Percentiles rank a stretch among this genome's conserved stretches.
These are phyloP conservation scores for Hypsibius dujardini DNA, from an alignment of 1,140 invertebrate species.

Conservation along the genomic window DNA sequence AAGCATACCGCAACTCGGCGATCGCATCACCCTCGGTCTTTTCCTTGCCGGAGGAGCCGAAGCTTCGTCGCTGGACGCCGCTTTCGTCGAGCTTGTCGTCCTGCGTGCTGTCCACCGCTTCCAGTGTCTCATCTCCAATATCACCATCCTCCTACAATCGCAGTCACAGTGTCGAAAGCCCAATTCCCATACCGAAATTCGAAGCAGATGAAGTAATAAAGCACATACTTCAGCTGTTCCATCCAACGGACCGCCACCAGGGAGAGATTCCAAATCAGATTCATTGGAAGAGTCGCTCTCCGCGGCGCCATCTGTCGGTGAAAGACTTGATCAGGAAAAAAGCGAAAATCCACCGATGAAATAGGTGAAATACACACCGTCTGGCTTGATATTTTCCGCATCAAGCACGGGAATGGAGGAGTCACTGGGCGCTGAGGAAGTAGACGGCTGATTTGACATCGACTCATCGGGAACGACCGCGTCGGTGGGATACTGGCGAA, in stretches of 20 bases:
- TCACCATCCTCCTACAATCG: background rate
- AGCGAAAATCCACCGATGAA: too few species aligned
- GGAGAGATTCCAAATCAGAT: too few species aligned
- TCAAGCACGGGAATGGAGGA: background rate
- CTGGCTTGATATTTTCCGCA: too few species aligned
- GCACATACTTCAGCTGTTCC: background rate
- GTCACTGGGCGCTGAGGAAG: background rate
- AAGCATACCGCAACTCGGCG: constrained; percentile 9
- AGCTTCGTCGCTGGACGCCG: background rate
- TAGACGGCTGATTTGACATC: background rate
- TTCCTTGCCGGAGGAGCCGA: background rate
- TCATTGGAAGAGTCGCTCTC: too few species aligned
- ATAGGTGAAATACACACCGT: too few species aligned
- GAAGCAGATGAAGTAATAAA: too few species aligned
- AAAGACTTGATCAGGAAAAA: too few species aligned
- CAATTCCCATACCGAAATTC: background rate
- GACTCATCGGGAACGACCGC: background rate
- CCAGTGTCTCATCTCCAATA: background rate
- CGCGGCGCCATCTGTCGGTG: too few species aligned
- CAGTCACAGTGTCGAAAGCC: background rate
- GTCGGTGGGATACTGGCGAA: background rate
- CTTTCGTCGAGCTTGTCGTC: background rate
- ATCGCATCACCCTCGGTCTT: background rate
- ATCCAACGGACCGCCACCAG: background rate
- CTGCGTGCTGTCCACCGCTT: constrained; percentile 2